Evolutionary conservation across 2,113 vertebrate species (phyloP).

Genomic region (Nannobrachium achirus): DNA sequence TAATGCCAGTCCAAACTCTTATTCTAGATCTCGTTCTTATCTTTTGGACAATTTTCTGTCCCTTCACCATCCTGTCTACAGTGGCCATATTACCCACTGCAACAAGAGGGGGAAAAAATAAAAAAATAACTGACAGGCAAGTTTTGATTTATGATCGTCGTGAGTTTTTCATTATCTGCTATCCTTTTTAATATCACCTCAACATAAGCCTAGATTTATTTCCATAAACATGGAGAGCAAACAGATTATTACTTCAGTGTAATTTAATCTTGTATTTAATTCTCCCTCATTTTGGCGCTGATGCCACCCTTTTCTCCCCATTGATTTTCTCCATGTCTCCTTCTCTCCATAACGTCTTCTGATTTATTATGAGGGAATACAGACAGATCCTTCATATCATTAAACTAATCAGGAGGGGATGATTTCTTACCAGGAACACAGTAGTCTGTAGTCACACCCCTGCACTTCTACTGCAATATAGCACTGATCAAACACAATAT

Average conservation of each 20-base stretch:
- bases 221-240: conserved; percentile 34
- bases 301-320: neutral
- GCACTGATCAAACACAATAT: too few relatives aligned
- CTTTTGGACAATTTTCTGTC: conserved; percentile 61
- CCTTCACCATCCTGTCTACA: conserved; percentile 39
- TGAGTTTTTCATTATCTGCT: conserved; percentile 46
- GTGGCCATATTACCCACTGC: conserved; percentile 36
- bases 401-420: neutral
- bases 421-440: neutral
- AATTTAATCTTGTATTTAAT: conserved; percentile 39
- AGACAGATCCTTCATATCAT: neutral
- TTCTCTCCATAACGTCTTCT: neutral
- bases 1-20: conserved; percentile 70
- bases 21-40: conserved; percentile 64
- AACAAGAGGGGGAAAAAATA: neutral
- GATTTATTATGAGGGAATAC: neutral
- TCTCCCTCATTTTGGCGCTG: conserved; percentile 3
- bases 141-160: conserved; percentile 63
- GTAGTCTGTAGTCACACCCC: neutral
- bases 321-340: neutral
- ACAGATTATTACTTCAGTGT: conserved; percentile 37
- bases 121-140: conserved; percentile 32
- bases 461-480: neutral
- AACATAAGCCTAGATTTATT: conserved; percentile 36
- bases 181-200: conserved; percentile 51